These are phyloP conservation scores for Pterostichus niger DNA, from an alignment of 2,888 invertebrate species.

Conservation along the genomic window DNA sequence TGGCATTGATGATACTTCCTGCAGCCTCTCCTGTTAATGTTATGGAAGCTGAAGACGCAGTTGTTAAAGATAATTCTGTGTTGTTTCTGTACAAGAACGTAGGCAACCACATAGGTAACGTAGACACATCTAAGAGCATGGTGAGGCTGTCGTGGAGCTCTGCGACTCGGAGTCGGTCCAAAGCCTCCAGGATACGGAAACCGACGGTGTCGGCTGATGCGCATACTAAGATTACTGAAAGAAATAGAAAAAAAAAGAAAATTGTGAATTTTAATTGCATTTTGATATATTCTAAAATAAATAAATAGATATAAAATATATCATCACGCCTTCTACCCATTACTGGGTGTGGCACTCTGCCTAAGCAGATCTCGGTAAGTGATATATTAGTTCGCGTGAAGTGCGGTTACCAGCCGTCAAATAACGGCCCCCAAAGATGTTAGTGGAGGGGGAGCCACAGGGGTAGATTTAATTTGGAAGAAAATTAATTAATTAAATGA, in stretches of 20 bases:
- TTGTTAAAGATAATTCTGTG: background rate
- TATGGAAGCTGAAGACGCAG: background rate
- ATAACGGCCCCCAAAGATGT: too few relatives aligned
- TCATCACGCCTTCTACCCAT: too few relatives aligned
- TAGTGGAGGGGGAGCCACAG: too few relatives aligned
- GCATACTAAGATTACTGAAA: slow-evolving; percentile 77
- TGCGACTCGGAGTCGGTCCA: slow-evolving; percentile 76
- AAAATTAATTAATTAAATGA: too few relatives aligned
- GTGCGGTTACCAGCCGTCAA: too few relatives aligned
- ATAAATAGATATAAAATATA: too few relatives aligned
- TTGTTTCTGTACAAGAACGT: slow-evolving; percentile 68
- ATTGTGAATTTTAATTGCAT: too few relatives aligned
- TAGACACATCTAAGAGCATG: slow-evolving; percentile 77
- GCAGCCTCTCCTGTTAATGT: background rate
- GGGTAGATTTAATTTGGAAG: too few relatives aligned
- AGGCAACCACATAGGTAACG: slow-evolving; percentile 74
- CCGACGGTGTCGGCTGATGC: slow-evolving; percentile 77
- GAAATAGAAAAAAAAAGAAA: background rate
- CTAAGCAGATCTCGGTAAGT: too few relatives aligned
- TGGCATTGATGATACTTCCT: background rate
- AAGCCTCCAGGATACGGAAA: slow-evolving; percentile 75
- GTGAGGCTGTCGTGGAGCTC: slow-evolving; percentile 76
- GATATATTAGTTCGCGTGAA: too few relatives aligned
- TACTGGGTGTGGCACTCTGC: too few relatives aligned
- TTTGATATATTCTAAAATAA: too few relatives aligned